Conservation (phyloP, 2,888 invertebrate species). For the Schizotus pectinicornis region DNA sequence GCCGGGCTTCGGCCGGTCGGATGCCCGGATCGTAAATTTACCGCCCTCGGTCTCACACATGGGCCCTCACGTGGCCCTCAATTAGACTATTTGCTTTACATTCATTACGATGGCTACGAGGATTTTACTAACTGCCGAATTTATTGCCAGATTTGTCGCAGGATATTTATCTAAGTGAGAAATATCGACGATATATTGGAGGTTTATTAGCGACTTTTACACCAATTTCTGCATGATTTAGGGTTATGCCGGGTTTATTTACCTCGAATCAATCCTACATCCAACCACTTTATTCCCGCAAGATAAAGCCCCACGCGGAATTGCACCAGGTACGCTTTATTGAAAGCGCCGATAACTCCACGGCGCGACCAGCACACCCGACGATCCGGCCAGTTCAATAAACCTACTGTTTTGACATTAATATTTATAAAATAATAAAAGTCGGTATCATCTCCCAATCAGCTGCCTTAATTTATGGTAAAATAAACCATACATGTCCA, state of each 20-base stretch:
- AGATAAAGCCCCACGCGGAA: too few relatives aligned
- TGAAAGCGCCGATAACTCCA: too few relatives aligned
- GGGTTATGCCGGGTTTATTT: conserved; percentile 22
- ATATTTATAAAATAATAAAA: too few relatives aligned
- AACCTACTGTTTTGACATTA: too few relatives aligned
- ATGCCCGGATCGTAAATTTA: conserved; percentile 48
- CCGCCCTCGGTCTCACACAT: conserved; percentile 50
- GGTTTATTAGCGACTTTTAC: conserved; percentile 49
- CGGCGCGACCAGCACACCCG: too few relatives aligned
- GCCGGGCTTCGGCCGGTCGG: conserved; percentile 28
- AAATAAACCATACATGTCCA: too few relatives aligned
- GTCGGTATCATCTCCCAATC: too few relatives aligned
- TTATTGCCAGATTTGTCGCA: conserved; percentile 56
- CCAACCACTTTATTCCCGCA: neutral
- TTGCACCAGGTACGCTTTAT: too few relatives aligned
- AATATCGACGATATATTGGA: conserved; percentile 52
- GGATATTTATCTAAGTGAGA: conserved; percentile 55
- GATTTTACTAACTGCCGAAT: conserved; percentile 59
- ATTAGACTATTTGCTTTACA: conserved; percentile 59
- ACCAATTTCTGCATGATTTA: conserved; percentile 21
- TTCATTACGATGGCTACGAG: conserved; percentile 55
- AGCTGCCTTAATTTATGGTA: too few relatives aligned
- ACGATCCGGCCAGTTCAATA: too few relatives aligned
- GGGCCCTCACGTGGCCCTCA: conserved; percentile 55
- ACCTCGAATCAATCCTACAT: conserved; percentile 14